Evolutionary conservation across 2,888 invertebrate genomes (phyloP).

Genomic region (Tipula helvola): DNA sequence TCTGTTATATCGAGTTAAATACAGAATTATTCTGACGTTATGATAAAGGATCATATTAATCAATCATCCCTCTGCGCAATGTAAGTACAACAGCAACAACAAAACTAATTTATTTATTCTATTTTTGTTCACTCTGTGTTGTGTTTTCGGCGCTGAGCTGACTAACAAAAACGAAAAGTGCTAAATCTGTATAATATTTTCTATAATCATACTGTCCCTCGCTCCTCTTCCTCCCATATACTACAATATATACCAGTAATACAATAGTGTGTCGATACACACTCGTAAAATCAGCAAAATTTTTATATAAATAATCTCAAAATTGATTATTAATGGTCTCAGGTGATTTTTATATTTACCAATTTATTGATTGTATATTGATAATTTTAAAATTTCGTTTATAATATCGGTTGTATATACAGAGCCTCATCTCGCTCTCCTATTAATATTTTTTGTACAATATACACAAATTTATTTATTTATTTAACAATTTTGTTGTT

Average conservation of each 20-base stretch:
- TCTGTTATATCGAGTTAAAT: background rate
- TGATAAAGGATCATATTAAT: background rate
- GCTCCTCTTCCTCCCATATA: background rate
- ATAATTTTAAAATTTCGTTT: background rate
- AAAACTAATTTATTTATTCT: background rate
- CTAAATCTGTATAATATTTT: too few species aligned
- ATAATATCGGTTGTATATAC: background rate
- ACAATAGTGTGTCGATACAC: background rate
- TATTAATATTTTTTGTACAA: background rate
- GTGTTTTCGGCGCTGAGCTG: background rate
- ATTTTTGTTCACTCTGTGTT: background rate
- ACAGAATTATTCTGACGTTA: background rate
- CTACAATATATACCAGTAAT: background rate
- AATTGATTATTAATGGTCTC: slow-evolving; percentile 4
- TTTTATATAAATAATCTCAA: background rate
- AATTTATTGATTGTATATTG: background rate
- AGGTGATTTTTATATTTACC: background rate
- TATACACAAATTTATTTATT: background rate
- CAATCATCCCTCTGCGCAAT: background rate
- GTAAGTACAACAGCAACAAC: background rate
- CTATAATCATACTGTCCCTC: background rate
- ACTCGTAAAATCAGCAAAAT: background rate
- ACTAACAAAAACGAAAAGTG: too few species aligned
- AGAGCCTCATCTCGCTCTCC: background rate
- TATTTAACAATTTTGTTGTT: background rate